These are phyloP conservation scores for Platycheirus rosarum DNA, from an alignment of 2,888 invertebrate genomes.

Conservation along the genomic window DNA sequence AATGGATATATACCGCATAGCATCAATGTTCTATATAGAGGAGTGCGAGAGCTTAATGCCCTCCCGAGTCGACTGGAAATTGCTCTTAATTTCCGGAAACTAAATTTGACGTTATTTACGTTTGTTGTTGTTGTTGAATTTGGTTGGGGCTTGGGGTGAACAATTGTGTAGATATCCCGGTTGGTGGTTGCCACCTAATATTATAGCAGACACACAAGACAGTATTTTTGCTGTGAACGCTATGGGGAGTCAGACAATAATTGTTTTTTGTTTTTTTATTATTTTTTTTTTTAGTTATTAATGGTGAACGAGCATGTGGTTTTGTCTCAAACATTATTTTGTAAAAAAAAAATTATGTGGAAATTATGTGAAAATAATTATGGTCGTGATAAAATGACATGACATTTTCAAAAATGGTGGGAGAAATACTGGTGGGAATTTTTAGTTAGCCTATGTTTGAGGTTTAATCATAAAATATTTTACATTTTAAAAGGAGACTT, in stretches of 20 bases:
- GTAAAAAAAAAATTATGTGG: slow-evolving; percentile 50
- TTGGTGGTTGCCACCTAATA: slow-evolving; percentile 50
- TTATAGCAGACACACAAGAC: slow-evolving; percentile 12
- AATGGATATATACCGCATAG: neutral
- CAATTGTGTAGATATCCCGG: slow-evolving; percentile 28
- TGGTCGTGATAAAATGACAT: neutral
- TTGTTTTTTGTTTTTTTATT: slow-evolving; percentile 35
- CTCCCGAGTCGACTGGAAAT: slow-evolving; percentile 66
- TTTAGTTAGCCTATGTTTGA: too few relatives aligned
- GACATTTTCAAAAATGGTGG: too few relatives aligned
- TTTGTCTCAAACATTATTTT: slow-evolving; percentile 59
- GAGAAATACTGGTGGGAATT: too few relatives aligned
- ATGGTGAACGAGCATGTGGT: slow-evolving; percentile 55
- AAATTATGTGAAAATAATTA: too few relatives aligned
- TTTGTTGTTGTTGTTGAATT: slow-evolving; percentile 49
- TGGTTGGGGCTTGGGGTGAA: slow-evolving; percentile 25
- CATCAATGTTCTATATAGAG: neutral
- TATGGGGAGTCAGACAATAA: slow-evolving; percentile 26
- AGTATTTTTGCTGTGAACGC: neutral
- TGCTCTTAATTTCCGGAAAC: slow-evolving; percentile 74
- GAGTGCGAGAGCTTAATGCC: slow-evolving; percentile 58
- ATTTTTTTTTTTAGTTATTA: too few relatives aligned
- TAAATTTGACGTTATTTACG: slow-evolving; percentile 72
- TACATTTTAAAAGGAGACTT: too few relatives aligned
- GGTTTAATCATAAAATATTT: too few relatives aligned